phyloP scores from a whole-genome alignment of 2,113 vertebrate species.

The Cepphus grylle region DNA sequence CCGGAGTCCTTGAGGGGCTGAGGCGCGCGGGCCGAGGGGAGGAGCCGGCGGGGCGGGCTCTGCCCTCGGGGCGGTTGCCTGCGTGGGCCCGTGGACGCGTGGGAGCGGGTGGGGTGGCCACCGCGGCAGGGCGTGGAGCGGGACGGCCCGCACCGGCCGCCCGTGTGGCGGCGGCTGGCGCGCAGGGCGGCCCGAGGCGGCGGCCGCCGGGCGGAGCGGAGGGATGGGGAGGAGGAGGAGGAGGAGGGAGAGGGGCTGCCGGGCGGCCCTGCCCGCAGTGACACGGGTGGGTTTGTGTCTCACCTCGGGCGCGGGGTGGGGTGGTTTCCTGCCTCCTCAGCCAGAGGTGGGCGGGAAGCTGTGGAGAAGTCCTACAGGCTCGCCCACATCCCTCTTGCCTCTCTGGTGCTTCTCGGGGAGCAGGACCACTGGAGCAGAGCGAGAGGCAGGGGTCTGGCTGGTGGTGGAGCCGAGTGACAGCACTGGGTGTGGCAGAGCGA shows the following conservation, averaged over 20 bases:
- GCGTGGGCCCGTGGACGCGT: not conserved
- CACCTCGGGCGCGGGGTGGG: not conserved
- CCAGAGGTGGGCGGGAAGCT: not conserved
- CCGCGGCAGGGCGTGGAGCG: too few species aligned
- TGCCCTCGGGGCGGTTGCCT: not conserved
- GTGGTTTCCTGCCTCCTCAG: fast-evolving
- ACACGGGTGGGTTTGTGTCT: not conserved
- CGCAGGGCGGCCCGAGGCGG: not conserved
- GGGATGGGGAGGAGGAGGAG: fast-evolving
- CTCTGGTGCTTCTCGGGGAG: not conserved
- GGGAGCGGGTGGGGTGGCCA: not conserved
- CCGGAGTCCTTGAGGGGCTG: not conserved
- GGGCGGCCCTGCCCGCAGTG: fast-evolving
- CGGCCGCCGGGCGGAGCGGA: not conserved
- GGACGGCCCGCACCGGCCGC: not conserved
- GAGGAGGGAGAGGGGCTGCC: fast-evolving
- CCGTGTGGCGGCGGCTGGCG: not conserved
- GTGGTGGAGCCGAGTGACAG: fast-evolving
- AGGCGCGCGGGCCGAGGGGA: not conserved
- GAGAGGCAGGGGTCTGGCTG: too few species aligned
- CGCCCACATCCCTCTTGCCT: too few species aligned
- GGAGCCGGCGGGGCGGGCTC: not conserved
- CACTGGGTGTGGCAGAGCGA: not conserved
- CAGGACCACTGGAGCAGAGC: not conserved
- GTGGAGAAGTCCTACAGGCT: not conserved